Conservation (phyloP, 2,797 vertebrate species). For the Poeciliopsis paucimaculata region DNA sequence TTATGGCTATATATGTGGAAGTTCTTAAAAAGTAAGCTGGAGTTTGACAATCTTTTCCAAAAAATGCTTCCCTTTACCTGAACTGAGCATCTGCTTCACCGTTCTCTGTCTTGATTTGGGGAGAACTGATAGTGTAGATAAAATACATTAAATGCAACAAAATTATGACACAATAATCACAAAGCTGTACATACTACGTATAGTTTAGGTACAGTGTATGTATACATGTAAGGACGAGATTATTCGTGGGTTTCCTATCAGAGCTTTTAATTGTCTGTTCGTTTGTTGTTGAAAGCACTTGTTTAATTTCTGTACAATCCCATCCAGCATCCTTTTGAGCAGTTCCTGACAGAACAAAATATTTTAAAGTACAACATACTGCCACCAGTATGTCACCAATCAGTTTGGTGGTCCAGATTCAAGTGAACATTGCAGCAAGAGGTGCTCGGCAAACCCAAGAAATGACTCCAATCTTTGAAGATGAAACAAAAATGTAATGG, state of each 20-base stretch:
- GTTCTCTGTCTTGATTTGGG: background rate
- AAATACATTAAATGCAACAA: conserved; percentile 28
- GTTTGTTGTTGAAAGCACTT: conserved; percentile 22
- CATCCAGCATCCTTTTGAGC: conserved; percentile 15
- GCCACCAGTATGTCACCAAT: conserved; percentile 21
- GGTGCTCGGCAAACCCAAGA: conserved; percentile 16
- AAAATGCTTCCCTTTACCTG: background rate
- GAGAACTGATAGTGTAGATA: background rate
- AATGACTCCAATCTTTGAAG: conserved; percentile 11
- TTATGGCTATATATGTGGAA: conserved; percentile 29
- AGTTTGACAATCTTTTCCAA: background rate
- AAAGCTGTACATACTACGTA: conserved; percentile 21
- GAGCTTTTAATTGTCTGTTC: background rate
- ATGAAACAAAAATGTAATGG: conserved; percentile 1
- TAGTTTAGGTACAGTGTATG: conserved; percentile 29
- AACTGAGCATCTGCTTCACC: background rate
- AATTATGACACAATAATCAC: conserved; percentile 33
- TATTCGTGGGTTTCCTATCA: conserved; percentile 32
- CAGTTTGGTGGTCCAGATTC: conserved; percentile 12
- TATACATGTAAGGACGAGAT: conserved; percentile 20
- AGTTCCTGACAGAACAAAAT: conserved; percentile 16
- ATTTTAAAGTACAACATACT: conserved; percentile 21
- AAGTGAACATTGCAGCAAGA: conserved; percentile 8
- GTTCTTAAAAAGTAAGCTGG: conserved; percentile 3
- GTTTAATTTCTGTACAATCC: conserved; percentile 1